Base-by-base conservation (phyloP, 1,140 invertebrate species). In the Zaprionus vittiger region DNA sequence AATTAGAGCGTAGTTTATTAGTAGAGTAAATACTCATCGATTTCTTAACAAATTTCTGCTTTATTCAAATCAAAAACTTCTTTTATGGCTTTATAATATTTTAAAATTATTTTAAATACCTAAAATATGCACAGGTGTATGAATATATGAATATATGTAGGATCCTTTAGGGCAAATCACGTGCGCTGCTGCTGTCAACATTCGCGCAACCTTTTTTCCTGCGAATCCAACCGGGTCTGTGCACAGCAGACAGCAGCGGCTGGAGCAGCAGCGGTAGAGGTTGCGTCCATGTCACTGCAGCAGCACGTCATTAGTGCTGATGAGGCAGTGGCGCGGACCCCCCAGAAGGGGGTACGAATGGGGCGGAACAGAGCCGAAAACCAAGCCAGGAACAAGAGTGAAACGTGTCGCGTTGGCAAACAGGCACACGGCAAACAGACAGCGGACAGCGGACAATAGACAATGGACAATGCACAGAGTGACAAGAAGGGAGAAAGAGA, bases 291-390 rank as follows among this genome's bases (percentile, higher is more conserved):
- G 80, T 80, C 83, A 87, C 49, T 87, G 84, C 84, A 79, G 80
- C 78, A 79, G 80, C 78, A 79, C 78, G 85, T 89, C 84, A 89
- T 89, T 89, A 89, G 85, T 73, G 84, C 54, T 89, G 84, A 90
- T 89, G 84, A 89, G 83, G 75, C 61, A 22, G 41, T n/a, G 5
- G 49, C 70, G 71, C 38, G 55, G 73, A n/a, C n/a, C n/a, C 62
- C 61, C 72, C 20, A 54, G 20, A 54, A 34, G 17, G 38, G 54
- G 20, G 28, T 34, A 38, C 22, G 34, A 14, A n/a, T 6, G 11
- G 5, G 17, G 22, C 31, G 31, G 62, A 6, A 11, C 31, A 55
- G 17, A 52, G 28, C 26, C 56, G 7, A 60, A 47, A 59, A 15
- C 26, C 26, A 49, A 34, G 26, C n/a, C 24, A 1, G 26, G 28